Percentiles rank a stretch among this genome's conserved stretches.
Evolutionary conservation across 2,113 vertebrate genomes (phyloP).

Genomic region (Hippocampus comes): DNA sequence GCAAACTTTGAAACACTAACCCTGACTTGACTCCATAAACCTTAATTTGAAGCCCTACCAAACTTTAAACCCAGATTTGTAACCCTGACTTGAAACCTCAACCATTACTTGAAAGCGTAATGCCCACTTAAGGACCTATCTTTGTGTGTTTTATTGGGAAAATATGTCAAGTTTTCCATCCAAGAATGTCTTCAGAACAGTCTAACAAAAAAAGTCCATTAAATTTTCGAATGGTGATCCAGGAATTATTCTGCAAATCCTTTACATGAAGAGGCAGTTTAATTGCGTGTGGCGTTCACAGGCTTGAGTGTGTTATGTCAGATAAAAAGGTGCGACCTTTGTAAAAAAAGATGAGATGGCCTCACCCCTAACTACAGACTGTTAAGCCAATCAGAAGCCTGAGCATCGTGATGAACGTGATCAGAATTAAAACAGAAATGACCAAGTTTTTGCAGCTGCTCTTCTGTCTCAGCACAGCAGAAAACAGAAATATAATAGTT

Average conservation of each 20-base stretch:
- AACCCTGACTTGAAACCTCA: too few relatives aligned
- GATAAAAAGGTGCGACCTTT: neutral
- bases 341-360: neutral
- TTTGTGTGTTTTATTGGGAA: too few relatives aligned
- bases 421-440: neutral
- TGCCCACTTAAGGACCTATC: too few relatives aligned
- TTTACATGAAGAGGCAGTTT: neutral
- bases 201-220: neutral
- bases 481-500: too few relatives aligned
- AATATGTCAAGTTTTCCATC: neutral
- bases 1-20: too few relatives aligned
- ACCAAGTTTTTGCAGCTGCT: too few relatives aligned
- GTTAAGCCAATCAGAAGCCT: too few relatives aligned
- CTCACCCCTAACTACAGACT: neutral
- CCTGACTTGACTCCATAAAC: too few relatives aligned
- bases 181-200: neutral
- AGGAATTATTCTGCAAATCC: slow-evolving; percentile 3
- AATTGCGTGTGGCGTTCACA: neutral
- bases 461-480: too few relatives aligned
- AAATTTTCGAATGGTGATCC: neutral
- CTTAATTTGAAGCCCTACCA: too few relatives aligned
- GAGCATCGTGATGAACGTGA: neutral
- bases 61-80: too few relatives aligned
- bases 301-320: neutral
- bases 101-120: too few relatives aligned